Evolutionary conservation across 2,888 invertebrate genomes (phyloP), one percentile per base, ranked within the genome.

Genomic region (Eumacrocentrus americanus): DNA sequence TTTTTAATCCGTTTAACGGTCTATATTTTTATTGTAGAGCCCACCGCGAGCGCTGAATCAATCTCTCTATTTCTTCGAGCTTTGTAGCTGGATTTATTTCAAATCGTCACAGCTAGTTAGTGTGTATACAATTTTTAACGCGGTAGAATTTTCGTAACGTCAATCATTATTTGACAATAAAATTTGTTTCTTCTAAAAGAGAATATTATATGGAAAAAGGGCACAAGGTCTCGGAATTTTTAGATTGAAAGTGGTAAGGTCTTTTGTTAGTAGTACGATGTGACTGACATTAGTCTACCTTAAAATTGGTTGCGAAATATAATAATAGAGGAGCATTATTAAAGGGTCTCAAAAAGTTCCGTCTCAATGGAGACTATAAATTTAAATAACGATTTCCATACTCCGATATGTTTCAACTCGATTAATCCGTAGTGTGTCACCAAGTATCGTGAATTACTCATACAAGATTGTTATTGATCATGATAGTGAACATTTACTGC

Each of bases 391-490:
- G 52, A 46, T 59, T 54, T 51, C 29, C 59, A 58, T 58, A 37
- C 65, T 63, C 63, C 61, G 72, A 72, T 72, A 71, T 72, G 70
- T 72, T 67, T 66, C 63, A 68, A 67, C 66, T 68, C 63, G 61
- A 66, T 64, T 54, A 58, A 59, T 56, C 60, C 51, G 23, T 37
- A 56, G 11, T 6, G 18, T 44, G 34, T 12, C 38, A 35, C 18
- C 20, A 7, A 20, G 16, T 1, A 7, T 42, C 3, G 16, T 35
- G 23, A 29, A 38, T 47, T 40, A 11, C 23, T n/a, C 29, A 52
- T 18, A 44, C 23, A 9, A 20, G 1, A 22, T 4, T 40, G 22
- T 23, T 11, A 12, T 46, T 23, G 14, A 46, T 25, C 46, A n/a
- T 46, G 2, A 6, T 46, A 25, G 14, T n/a, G 3, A 23, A 46